phyloP scores from a whole-genome alignment of 2,113 vertebrate genomes.

The Centropus unirufus region DNA sequence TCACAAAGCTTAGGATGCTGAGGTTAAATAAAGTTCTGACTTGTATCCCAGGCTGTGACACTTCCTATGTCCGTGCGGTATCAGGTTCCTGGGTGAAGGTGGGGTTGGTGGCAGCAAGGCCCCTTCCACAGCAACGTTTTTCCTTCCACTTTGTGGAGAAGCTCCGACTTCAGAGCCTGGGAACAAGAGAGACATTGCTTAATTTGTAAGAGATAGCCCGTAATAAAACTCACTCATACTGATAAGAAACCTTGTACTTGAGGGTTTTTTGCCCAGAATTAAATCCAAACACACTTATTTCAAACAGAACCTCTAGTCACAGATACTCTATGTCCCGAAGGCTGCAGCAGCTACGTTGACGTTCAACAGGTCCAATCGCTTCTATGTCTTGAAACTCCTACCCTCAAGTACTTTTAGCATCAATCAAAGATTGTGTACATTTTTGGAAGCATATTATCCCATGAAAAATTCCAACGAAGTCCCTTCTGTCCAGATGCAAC shows the following conservation, averaged over 20 bases:
- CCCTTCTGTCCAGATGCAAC: constrained; percentile 33
- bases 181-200: background rate
- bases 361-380: background rate
- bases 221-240: background rate
- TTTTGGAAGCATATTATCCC: background rate
- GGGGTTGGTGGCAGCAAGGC: constrained; percentile 87
- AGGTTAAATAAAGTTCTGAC: constrained; percentile 76
- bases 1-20: background rate
- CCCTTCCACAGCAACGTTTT: constrained; percentile 83
- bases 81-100: constrained; percentile 91
- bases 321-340: background rate
- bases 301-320: background rate
- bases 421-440: background rate
- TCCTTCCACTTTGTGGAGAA: constrained; percentile 90
- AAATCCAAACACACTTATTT: background rate
- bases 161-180: constrained; percentile 88
- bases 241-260: background rate
- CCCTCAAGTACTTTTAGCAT: background rate
- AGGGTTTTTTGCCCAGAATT: background rate
- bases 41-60: constrained; percentile 98
- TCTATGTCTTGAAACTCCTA: background rate
- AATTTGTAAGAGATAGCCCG: background rate
- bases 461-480: constrained; percentile 2
- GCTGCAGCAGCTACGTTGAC: background rate
- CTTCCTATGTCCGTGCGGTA: constrained; percentile 94